Evolutionary conservation across 2,797 vertebrate genomes (phyloP), one percentile per base, ranked within the genome.

Genomic region (Artibeus jamaicensis): DNA sequence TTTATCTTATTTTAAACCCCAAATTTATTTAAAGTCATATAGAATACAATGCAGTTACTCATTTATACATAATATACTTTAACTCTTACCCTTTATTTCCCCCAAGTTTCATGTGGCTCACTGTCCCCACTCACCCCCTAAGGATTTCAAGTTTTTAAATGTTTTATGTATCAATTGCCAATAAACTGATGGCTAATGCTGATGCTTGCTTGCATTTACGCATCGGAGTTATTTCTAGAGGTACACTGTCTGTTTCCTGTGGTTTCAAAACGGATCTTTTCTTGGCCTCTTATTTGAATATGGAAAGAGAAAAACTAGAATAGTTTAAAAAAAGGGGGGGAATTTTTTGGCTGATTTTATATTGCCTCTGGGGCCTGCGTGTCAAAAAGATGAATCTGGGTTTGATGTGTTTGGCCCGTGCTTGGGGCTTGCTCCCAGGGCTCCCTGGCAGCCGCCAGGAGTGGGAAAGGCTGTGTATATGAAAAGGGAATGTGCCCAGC

Each of bases 371-470:
- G 96, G 97, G 86, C 79, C 79, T 65, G 24, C n/a, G 77, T 96
- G 97, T 97, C 96, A 97, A 26, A 95, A 97, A 97, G 96, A 97
- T 95, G 89, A 95, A 97, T 97, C 90, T 94, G 84, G 76, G 84
- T 95, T 97, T 96, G 95, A 77, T 96, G 18, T 86, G 65, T 73
- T 97, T 98, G 97, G 96, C 97, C 42, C 16, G 11, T 39, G 22
- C 68, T 12, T 24, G 14, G 15, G 57, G 62, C 81, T 83, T 15
- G 29, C 74, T 97, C 94, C 79, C 22, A 1, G 88, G 3, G 67
- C 57, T 93, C 14, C 0, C 1, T 94, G 95, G 92, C 91, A 39
- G 18, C 34, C 34, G 46, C 83, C 59, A 12, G 37, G 68, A 15
- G 15, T 48, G 29, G 57, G 89, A 89, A 50, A 82, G 46, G 2